Evolutionary conservation across 1,140 invertebrate species (phyloP), one percentile per base, ranked within the genome.

Genomic region (Drosophila albomicans): DNA sequence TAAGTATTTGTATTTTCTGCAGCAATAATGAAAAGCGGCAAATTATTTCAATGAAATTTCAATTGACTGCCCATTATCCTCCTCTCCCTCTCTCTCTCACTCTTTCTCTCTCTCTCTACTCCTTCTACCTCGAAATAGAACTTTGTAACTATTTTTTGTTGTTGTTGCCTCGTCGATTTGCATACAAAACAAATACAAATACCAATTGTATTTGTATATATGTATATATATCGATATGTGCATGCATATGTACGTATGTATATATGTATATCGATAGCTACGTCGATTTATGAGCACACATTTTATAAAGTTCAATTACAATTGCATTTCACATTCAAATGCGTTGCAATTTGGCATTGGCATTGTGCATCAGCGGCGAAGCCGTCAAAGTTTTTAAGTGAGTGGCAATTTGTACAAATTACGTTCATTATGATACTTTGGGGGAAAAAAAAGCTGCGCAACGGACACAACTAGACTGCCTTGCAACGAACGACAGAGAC

Each of bases 11-110:
- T 35, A 63, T 7, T 46, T 66, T 32, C 38, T 82, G 69, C 75
- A 67, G 11, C 70, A 74, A 82, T 78, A 86, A 87, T 79, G 62
- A 64, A 68, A 74, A 87, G 74, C 82, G 58, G 62, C 48, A 84
- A 87, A 87, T 87, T 72, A 87, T 87, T 87, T 88, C 75, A 88
- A 88, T 80, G 59, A 74, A 84, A 84, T 84, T 88, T 72, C 73
- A 80, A 87, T 87, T 84, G 68, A 30, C 71, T 65, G 20, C 20
- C 56, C 4, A 1, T 2, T 25, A 25, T 25, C 20, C 20, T 0
- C 20, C 20, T 25, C 30, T 30, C n/a, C 8, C 25, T 1, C 30
- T 1, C 3, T n/a, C 46, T 7, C 15, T 10, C 16, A 16, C 41
- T 8, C 3, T 30, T 1, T 30, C 30, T 4, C 38, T 3, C 20